Evolutionary conservation across 2,797 vertebrate genomes (phyloP), one percentile per base, ranked within the genome.

Genomic region (Acrossocheilus fasciatus): DNA sequence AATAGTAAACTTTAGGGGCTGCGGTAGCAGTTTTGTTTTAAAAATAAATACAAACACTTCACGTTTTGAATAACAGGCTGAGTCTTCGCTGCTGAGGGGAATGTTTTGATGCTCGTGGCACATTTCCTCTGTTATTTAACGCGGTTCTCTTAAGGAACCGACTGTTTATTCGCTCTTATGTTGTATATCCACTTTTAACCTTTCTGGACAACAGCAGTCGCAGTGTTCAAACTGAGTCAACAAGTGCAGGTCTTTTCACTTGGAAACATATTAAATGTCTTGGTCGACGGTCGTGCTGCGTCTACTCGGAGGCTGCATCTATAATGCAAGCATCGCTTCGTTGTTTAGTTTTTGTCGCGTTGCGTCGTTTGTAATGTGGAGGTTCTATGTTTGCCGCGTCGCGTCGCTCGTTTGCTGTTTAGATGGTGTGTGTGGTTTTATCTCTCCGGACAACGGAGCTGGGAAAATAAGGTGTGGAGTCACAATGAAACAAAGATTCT

Each of bases 211-310:
- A 7, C 6, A 62, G 57, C 45, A 39, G 14, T 84, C 43, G 59
- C 17, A 34, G 52, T 52, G 30, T 59, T 82, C 17, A 72, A 45
- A 83, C 50, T 7, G 30, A 76, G 83, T 77, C 83, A 84, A 84
- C 74, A 84, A 84, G 83, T 77, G 72, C 30, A 39, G 54, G 23
- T 41, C 39, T 76, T 66, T 47, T 59, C 26, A 30, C 11, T 26
- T 34, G 50, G 18, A 47, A 50, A 66, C 47, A 30, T 54, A 14
- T 52, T 9, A 78, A 18, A 26, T 18, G 20, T 57, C 34, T 59
- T 41, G 20, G 10, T 39, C 20, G 12, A 41, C 36, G 34, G 23
- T 62, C 54, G 57, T n/a, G 20, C 34, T 39, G 50, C 50, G 6
- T 54, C 30, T 62, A 11, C 81, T 41, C 68, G 4, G 50, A 72